Conservation (phyloP, 2,797 vertebrate genomes). For the Poeciliopsis turneri region DNA sequence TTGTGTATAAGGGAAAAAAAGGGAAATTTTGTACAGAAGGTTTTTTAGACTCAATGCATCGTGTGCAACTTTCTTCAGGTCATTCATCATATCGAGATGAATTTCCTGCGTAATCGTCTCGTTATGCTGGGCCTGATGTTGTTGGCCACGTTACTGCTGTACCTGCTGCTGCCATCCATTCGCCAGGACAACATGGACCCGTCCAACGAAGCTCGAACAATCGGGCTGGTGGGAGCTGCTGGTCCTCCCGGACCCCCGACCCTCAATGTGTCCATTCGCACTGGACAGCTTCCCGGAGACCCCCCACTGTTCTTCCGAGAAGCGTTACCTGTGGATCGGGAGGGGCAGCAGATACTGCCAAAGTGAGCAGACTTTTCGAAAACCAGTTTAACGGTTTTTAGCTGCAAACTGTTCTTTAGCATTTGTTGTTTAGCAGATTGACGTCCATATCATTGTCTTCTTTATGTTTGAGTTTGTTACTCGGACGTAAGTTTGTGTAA, state of each 20-base stretch:
- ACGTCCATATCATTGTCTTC: not conserved
- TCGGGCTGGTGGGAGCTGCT: slow-evolving; percentile 63
- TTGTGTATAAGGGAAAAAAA: not conserved
- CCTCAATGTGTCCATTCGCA: slow-evolving; percentile 82
- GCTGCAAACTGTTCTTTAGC: not conserved
- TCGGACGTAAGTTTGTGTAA: not conserved
- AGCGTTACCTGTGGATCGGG: slow-evolving; percentile 77
- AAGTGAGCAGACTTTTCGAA: slow-evolving; percentile 75
- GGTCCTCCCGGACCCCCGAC: slow-evolving; percentile 56
- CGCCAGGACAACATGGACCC: slow-evolving; percentile 82
- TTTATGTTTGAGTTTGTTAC: too few species aligned
- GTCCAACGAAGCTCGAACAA: slow-evolving; percentile 76
- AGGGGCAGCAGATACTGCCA: slow-evolving; percentile 75
- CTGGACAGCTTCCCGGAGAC: slow-evolving; percentile 83
- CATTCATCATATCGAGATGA: slow-evolving; percentile 67
- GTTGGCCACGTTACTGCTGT: slow-evolving; percentile 85
- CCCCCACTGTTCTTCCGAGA: slow-evolving; percentile 91
- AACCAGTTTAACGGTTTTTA: not conserved
- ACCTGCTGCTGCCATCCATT: slow-evolving; percentile 85
- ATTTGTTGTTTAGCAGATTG: not conserved
- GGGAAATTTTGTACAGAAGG: not conserved
- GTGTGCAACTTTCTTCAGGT: slow-evolving; percentile 48
- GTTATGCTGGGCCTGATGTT: slow-evolving; percentile 86
- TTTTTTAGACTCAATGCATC: slow-evolving; percentile 12
- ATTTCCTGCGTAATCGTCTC: slow-evolving; percentile 85